Evolutionary conservation across 1,140 invertebrate species (phyloP).

Genomic region (Stegodyphus mimosarum): DNA sequence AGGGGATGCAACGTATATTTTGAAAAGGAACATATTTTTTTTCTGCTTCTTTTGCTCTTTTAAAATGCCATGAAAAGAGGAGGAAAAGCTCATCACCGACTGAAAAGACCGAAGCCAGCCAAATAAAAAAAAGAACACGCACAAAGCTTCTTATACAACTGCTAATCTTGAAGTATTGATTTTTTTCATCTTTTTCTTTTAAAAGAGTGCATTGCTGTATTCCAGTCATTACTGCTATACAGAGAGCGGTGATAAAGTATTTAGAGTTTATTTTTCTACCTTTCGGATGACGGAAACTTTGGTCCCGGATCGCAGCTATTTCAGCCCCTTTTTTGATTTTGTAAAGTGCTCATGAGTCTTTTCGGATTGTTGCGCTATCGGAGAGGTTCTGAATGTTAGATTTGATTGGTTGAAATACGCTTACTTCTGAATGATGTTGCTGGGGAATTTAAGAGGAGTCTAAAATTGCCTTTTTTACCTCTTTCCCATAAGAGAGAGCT

Average conservation of each 20-base stretch:
- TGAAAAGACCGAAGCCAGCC: not conserved
- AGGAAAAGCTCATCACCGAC: slow-evolving; percentile 8
- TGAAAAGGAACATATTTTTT: not conserved
- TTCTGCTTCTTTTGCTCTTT: slow-evolving; percentile 6
- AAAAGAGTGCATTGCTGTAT: not conserved
- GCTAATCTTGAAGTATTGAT: slow-evolving; percentile 27
- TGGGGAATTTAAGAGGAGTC: too few species aligned
- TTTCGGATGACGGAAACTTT: not conserved
- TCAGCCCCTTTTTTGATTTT: slow-evolving; percentile 19
- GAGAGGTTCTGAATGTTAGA: not conserved
- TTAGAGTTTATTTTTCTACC: slow-evolving; percentile 17
- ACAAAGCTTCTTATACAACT: slow-evolving; percentile 2
- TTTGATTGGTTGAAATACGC: too few species aligned
- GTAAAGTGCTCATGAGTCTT: slow-evolving; percentile 21
- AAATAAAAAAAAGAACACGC: not conserved
- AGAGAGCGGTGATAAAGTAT: too few species aligned
- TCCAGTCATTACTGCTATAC: too few species aligned
- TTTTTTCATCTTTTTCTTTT: slow-evolving; percentile 14
- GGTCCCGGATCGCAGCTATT: not conserved
- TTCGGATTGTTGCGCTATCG: not conserved
- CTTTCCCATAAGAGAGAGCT: too few species aligned
- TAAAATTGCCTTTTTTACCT: too few species aligned
- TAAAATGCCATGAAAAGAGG: not conserved
- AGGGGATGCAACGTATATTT: too few species aligned
- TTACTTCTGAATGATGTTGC: too few species aligned